Base-by-base conservation (phyloP, 2,888 invertebrate genomes). In the Pyrrhia umbra region DNA sequence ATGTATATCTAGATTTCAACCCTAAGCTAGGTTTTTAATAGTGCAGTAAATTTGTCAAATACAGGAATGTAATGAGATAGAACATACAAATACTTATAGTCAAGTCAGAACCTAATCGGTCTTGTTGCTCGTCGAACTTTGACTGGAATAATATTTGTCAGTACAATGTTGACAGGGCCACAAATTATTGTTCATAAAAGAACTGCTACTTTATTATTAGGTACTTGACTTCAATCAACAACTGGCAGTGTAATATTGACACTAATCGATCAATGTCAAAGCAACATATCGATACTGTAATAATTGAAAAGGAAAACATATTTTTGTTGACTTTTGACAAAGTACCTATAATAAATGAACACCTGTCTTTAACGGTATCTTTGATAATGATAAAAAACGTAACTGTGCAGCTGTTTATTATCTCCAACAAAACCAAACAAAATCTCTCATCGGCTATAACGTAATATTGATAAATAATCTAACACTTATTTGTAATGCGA, bases 261-360 rank as follows among this genome's bases (percentile, higher is more conserved):
- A 59, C 39, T 18, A 23, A 21, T 2, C 2, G 23, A 25, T 20
- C 43, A 45, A 40, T 52, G 43, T 52, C 68, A 68, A 74, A 68
- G 43, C 30, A 34, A 18, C 0, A 8, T 34, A 20, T 40, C 25
- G 43, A 43, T 27, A 49, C 20, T 51, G 2, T 30, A 23, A 49
- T 18, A n/a, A 30, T 58, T 2, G 42, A 16, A 47, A 20, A 23
- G 6, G 9, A n/a, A 51, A 25, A 47, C 13, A 21, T 30, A 10
- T 6, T 16, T 16, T 34, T n/a, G 43, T 52, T 34, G 18, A 39
- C 37, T 21, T 37, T 50, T 21, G 21, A 23, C 18, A 18, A 9
- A 39, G 9, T 2, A 18, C 9, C 10, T 16, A 25, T 18, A 20
- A 30, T 27, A 13, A 47, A 46, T 16, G 30, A 27, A 47, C 37